Evolutionary conservation across 2,113 vertebrate species (phyloP), one percentile per base, ranked within the genome.

Genomic region (Strix uralensis): DNA sequence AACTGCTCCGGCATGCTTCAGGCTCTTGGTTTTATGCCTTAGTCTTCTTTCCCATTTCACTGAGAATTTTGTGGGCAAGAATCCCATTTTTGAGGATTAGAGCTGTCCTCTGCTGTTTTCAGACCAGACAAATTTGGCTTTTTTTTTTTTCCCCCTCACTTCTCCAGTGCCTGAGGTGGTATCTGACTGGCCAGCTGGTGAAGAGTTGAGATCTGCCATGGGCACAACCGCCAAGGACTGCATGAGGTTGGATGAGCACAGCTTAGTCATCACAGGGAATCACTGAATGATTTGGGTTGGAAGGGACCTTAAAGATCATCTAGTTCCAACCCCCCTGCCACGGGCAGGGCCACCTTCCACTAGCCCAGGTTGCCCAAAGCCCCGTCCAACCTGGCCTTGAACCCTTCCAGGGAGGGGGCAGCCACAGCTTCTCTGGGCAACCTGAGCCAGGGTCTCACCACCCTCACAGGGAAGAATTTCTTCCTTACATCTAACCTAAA

Each of bases 21-120:
- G 0, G 0, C 22, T 77, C 70, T 66, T 7, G 30, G 11, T 77
- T 63, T 30, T 1, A 0, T 3, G 22, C 22, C 3, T 20, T 2
- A 8, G 18, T 7, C 26, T 29, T 32, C 13, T 1, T 54, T 78
- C 65, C 49, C 70, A 1, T 78, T 59, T 62, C 58, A 36, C 32
- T 0, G 0, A 51, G 27, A 13, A 5, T 22, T 88, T 34, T 46
- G 18, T 7, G 18, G 74, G 63, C 44, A 73, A 40, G 32, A 55
- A 78, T 44, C 21, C 44, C 11, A 1, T 25, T 57, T 7, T 7
- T n/a, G 27, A 47, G 40, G 75, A 46, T 59, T 16, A 9, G 7
- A 72, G 62, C 8, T 40, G 8, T 65, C 27, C 65, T 32, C 11
- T 13, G 59, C 26, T 40, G 14, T 18, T 40, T 26, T 47, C 67